Conservation (phyloP, 2,888 invertebrate genomes). For the Caenorhabditis macrosperma region DNA sequence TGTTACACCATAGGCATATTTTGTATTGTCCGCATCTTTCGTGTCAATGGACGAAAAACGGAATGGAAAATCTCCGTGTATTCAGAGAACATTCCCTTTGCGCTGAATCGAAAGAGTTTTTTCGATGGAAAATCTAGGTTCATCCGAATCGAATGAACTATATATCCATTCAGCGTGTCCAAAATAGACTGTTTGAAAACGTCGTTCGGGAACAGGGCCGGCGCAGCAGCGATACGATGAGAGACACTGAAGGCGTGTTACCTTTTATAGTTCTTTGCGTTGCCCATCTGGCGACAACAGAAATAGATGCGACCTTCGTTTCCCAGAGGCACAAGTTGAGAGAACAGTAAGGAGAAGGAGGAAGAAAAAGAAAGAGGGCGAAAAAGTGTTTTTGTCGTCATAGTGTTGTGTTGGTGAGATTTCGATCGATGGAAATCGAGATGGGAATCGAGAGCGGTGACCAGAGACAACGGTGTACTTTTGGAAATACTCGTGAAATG, state of each 20-base stretch:
- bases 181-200: no score
- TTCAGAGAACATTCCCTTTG: no score
- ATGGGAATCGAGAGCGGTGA: background rate
- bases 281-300: background rate
- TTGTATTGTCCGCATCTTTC: no score
- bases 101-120: no score
- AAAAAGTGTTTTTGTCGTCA: background rate
- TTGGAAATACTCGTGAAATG: background rate
- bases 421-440: background rate
- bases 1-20: slow-evolving; percentile 5
- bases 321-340: background rate
- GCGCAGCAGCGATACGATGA: background rate
- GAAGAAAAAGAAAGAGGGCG: background rate
- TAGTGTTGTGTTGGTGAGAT: background rate
- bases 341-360: no score
- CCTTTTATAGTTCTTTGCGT: slow-evolving; percentile 41
- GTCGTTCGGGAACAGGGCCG: background rate
- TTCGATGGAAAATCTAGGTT: no score
- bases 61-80: no score
- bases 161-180: no score
- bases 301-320: slow-evolving; percentile 33
- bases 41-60: no score
- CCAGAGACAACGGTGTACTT: background rate
- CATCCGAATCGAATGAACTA: no score
- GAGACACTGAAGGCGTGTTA: background rate